Base-by-base conservation (phyloP, 2,888 invertebrate genomes). In the Ryuthela nishihirai region DNA sequence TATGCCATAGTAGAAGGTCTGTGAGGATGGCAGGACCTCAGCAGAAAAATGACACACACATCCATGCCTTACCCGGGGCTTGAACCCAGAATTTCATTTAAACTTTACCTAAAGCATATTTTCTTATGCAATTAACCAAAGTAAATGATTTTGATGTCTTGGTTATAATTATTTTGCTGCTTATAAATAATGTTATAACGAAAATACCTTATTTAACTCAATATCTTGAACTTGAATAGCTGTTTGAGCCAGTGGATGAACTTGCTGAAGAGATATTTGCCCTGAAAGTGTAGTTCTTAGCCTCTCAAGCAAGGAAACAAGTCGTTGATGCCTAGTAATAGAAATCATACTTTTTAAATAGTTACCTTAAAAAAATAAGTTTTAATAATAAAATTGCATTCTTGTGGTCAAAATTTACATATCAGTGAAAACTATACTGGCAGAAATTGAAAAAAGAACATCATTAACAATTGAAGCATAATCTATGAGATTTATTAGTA, bases 291-390 rank as follows among this genome's bases (percentile, higher is more conserved):
- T n/a, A 42, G 26, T 15, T 39, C 46, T 60, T 34, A 60, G 20
- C 25, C 50, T 80, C 67, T 85, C 85, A 18, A 87, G 68, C 45
- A 85, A 77, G 61, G 80, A 74, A 0, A 84, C 78, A 56, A 84
- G 71, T 0, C 77, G 65, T 18, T 26, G 24, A 44, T 60, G 2
- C 72, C 78, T 73, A 71, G n/a, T n/a, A n/a, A 7, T 50, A 45
- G 4, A 36, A 4, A 47, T 41, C n/a, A 23, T 18, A 21, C 43
- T 38, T 20, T 15, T n/a, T 12, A 29, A 7, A 29, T 29, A 9
- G 7, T 29, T 29, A 9, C 29, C 10, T 7, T n/a, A n/a, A n/a
- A n/a, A n/a, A n/a, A n/a, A n/a, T n/a, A n/a, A n/a, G n/a, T n/a
- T n/a, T n/a, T n/a, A n/a, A n/a, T n/a, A n/a, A n/a, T n/a, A n/a